Evolutionary conservation across 2,113 vertebrate species (phyloP), one percentile per base, ranked within the genome.

Genomic region (Epinephelus lanceolatus): DNA sequence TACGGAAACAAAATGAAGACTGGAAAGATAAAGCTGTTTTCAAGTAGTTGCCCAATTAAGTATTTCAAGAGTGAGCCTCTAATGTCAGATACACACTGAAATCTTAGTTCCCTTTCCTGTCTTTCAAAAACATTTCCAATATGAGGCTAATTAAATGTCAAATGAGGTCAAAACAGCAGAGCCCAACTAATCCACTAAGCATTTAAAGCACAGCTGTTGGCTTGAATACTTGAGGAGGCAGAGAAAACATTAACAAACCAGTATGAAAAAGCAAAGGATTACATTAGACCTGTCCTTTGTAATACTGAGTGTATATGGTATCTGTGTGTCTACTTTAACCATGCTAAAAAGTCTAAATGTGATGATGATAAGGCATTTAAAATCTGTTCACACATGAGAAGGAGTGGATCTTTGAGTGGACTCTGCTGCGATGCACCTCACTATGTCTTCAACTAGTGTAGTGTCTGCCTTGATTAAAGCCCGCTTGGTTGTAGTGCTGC

Each of bases 401-500:
- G 13, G 30, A 51, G 61, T 65, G 5, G 1, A 55, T 92, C 23
- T 61, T 30, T 89, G 93, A 21, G 67, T 95, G 95, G 96, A 96
- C 96, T 96, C 96, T 95, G 92, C 93, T 90, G 90, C 83, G 88
- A 85, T 53, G 37, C 67, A 91, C 90, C 76, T 14, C 85, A 81
- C 87, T 80, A 89, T 86, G 89, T 91, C 93, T 94, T 99, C 96
- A 99, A 94, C 98, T 99, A 5, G 96, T 97, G 74, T 97, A 99
- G 83, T 99, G 96, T 94, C 97, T 96, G 93, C 97, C 97, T 93
- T 99, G 98, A 86, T 96, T 96, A 92, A 99, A 99, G 77, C 98
- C 98, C 84, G 98, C 96, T 0, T 99, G 97, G 93, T 93, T 98
- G 94, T 97, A 99, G 80, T 99, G 97, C 85, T 99, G 97, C 52